phyloP scores from a whole-genome alignment of 92 coral and sea anemone species.

The Metridium senile region DNA sequence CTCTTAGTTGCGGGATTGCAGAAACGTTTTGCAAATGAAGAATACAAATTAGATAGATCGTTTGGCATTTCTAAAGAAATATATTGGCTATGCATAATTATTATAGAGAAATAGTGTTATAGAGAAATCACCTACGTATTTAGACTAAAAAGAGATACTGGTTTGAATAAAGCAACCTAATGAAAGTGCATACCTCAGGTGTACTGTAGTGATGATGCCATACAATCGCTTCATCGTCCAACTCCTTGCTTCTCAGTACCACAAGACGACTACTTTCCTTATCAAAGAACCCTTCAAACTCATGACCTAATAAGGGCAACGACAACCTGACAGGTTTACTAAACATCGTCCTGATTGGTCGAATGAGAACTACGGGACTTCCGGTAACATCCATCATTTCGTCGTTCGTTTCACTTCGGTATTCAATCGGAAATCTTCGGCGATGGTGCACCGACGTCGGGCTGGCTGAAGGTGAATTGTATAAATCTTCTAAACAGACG shows the following conservation, averaged over 20 bases:
- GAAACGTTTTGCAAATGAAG: too few species aligned
- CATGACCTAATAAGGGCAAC: conserved; percentile 68
- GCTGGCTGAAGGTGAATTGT: conserved; percentile 59
- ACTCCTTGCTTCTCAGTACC: conserved; percentile 57
- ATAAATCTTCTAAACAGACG: conserved; percentile 67
- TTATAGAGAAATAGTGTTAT: too few species aligned
- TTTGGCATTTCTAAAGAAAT: too few species aligned
- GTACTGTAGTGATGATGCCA: conserved; percentile 90
- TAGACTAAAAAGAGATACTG: too few species aligned
- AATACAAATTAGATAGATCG: too few species aligned
- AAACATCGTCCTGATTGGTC: conserved; percentile 64
- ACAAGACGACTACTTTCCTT: conserved; percentile 64
- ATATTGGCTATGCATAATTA: too few species aligned
- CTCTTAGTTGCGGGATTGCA: too few species aligned
- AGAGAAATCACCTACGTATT: too few species aligned
- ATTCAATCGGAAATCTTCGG: conserved; percentile 41
- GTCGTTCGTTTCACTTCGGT: conserved; percentile 28
- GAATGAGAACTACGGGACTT: conserved; percentile 79
- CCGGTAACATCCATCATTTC: conserved; percentile 68
- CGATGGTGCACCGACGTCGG: conserved; percentile 50
- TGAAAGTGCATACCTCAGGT: conserved; percentile 90
- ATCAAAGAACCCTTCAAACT: conserved; percentile 63
- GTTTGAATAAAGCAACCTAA: too few species aligned
- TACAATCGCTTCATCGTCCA: conserved; percentile 62
- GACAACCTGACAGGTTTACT: conserved; percentile 69